Evolutionary conservation across 2,113 vertebrate genomes (phyloP).

Genomic region (Cryptotis parvus): DNA sequence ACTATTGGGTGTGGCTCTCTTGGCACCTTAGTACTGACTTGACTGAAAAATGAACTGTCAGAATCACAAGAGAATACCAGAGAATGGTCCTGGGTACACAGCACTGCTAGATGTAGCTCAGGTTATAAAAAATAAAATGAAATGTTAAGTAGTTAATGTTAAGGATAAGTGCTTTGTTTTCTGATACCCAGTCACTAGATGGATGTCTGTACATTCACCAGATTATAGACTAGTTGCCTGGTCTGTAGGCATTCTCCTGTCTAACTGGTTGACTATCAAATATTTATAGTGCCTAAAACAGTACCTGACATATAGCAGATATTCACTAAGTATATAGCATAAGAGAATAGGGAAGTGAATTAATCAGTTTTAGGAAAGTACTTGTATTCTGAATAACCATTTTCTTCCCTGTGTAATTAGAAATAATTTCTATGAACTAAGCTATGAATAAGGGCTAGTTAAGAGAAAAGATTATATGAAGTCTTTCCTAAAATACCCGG

Average conservation of each 20-base stretch:
- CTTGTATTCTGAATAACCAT: background rate
- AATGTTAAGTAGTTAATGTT: no score
- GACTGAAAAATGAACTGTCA: no score
- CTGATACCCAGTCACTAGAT: background rate
- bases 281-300: background rate
- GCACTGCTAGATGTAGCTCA: no score
- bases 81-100: no score
- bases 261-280: background rate
- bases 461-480: slow-evolving; percentile 47
- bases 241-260: background rate
- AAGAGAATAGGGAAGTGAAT: slow-evolving; percentile 5
- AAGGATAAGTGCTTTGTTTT: background rate
- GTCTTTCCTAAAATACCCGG: slow-evolving; percentile 1
- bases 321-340: background rate
- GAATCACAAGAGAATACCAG: no score
- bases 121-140: no score
- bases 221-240: background rate
- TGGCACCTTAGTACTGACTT: no score
- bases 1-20: no score
- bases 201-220: background rate
- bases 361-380: background rate
- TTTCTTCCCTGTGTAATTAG: slow-evolving; percentile 20
- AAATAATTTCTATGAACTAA: slow-evolving; percentile 35
- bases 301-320: background rate
- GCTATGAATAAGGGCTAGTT: background rate